Percentiles rank a stretch among this genome's conserved stretches.
Conservation (phyloP, 2,888 invertebrate species). For the Amiota minor region DNA sequence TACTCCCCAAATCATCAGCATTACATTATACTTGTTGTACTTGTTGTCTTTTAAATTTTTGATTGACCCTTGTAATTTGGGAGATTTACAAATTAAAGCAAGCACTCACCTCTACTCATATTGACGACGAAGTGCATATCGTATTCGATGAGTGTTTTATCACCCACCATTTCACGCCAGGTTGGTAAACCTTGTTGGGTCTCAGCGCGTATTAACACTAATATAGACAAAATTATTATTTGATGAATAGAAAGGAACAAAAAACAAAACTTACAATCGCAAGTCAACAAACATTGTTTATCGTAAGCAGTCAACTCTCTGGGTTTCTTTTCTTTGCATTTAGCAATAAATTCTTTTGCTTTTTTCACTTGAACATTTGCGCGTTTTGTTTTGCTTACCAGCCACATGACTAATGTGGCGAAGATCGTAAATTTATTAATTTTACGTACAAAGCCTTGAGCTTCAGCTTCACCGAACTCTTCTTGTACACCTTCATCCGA, state of each 20-base stretch:
- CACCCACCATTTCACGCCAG: constrained; percentile 83
- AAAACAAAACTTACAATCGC: constrained; percentile 63
- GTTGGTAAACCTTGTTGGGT: constrained; percentile 72
- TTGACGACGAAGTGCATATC: constrained; percentile 80
- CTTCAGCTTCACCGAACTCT: constrained; percentile 31
- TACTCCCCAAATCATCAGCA: too few species aligned
- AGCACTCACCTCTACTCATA: constrained; percentile 72
- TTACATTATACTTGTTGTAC: too few species aligned
- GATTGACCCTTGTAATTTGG: too few species aligned
- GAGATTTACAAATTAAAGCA: too few species aligned
- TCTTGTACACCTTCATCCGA: constrained; percentile 14
- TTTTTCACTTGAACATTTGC: constrained; percentile 60
- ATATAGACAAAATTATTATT: constrained; percentile 12
- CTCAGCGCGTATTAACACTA: constrained; percentile 67
- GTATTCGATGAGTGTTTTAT: constrained; percentile 80
- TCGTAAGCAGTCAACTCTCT: constrained; percentile 52
- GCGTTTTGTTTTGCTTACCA: constrained; percentile 61
- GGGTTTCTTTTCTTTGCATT: constrained; percentile 56
- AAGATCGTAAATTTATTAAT: constrained; percentile 69
- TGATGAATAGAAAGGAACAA: background rate
- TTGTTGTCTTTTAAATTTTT: too few species aligned
- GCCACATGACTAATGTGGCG: constrained; percentile 71
- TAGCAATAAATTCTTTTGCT: constrained; percentile 55
- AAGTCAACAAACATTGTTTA: constrained; percentile 62
- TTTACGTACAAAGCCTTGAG: constrained; percentile 59